Evolutionary conservation across 2,113 vertebrate genomes (phyloP), one percentile per base, ranked within the genome.

Genomic region (Sorex fumeus): DNA sequence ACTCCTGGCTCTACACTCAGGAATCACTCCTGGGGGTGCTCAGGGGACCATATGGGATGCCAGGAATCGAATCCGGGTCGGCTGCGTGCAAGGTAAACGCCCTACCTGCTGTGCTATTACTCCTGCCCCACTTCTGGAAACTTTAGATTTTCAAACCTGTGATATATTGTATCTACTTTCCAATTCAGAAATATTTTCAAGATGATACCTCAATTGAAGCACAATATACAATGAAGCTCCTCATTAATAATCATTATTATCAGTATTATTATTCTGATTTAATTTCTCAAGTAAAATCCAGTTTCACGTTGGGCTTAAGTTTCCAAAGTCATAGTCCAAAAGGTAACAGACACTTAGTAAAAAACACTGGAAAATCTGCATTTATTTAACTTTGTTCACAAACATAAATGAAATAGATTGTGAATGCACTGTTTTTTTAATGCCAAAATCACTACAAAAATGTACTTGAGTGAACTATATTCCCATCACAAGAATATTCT

Each of bases 241-340:
- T 19, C 70, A 74, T 66, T 80, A 53, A 78, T 78, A 23, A 80
- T 83, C 82, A 50, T 50, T 45, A 43, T 74, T 86, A 79, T 74
- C 90, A 76, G 75, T 67, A 8, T 79, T 79, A 82, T n/a, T 74
- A 84, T 75, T 90, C 43, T 91, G 28, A 8, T 75, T 87, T 75
- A 89, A n/a, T 28, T 27, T 93, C 71, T 78, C 88, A 60, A 90
- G 23, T 69, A 85, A 90, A 69, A 91, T 60, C 32, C 62, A 92
- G 60, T 88, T 88, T 93, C 92, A 83, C 36, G 8, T n/a, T 83
- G 50, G 28, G 45, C n/a, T 91, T 90, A 16, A 1, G 19, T 72
- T 91, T 88, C 47, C 76, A 88, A 93, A 91, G 30, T 19, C 66
- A 83, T 79, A 32, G 71, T 88, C 9, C 50, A 69, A 7, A 90